Evolutionary conservation across 92 coral and sea anemone species (phyloP).

Genomic region (Heliopora coerulea): DNA sequence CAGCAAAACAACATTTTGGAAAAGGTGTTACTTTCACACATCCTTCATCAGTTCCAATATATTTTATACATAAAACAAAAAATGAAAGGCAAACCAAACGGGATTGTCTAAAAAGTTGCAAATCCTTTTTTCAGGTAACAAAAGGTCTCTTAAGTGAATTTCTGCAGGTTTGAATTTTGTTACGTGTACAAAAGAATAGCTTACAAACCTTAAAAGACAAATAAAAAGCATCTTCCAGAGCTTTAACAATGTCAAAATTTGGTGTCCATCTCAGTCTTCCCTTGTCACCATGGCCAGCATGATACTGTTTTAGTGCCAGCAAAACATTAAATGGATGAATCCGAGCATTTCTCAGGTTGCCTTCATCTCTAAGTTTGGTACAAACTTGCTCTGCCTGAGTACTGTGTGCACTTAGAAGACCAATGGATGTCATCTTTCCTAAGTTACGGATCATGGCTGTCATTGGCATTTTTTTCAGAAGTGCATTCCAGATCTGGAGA

Average conservation of each 20-base stretch:
- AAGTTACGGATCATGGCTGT: constrained; percentile 96
- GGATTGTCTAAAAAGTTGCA: too few species aligned
- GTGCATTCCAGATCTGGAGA: constrained; percentile 85
- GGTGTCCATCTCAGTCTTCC: constrained; percentile 85
- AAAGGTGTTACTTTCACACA: too few species aligned
- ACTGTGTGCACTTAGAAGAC: constrained; percentile 55
- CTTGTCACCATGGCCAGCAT: constrained; percentile 84
- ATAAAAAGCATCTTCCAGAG: constrained; percentile 86
- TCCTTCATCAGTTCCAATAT: too few species aligned
- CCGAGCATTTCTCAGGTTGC: constrained; percentile 62
- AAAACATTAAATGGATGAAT: constrained; percentile 89
- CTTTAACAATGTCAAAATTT: constrained; percentile 57
- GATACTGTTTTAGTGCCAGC: constrained; percentile 75
- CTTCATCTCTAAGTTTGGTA: constrained; percentile 42
- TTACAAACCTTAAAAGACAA: constrained; percentile 93
- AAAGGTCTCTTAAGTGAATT: too few species aligned
- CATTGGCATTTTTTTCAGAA: constrained; percentile 89
- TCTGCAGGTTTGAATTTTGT: too few species aligned
- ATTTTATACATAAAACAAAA: too few species aligned
- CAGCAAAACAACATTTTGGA: too few species aligned
- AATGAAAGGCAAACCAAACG: too few species aligned
- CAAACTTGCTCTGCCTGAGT: constrained; percentile 65
- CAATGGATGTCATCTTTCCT: constrained; percentile 87
- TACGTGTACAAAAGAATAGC: too few species aligned
- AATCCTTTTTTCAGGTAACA: too few species aligned